phyloP scores from a whole-genome alignment of 2,888 invertebrate genomes.

The Leucozona laternaria region DNA sequence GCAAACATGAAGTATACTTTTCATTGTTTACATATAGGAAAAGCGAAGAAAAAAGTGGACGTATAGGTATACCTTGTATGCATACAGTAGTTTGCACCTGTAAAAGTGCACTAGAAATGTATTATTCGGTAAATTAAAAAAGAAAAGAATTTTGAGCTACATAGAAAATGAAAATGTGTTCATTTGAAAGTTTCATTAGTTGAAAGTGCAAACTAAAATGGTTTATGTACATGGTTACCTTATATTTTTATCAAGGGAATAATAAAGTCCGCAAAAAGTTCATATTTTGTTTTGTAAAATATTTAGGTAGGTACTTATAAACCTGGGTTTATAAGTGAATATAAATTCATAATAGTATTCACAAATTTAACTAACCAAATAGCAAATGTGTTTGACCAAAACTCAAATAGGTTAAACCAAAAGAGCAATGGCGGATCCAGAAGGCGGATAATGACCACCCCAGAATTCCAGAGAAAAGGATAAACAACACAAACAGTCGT shows the following conservation, averaged over 20 bases:
- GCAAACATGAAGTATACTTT: not conserved
- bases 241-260: not conserved
- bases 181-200: constrained; percentile 1
- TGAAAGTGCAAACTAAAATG: constrained; percentile 12
- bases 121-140: not conserved
- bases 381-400: too few species aligned
- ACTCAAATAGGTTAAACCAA: too few species aligned
- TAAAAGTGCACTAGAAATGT: not conserved
- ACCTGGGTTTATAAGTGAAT: too few species aligned
- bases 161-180: not conserved
- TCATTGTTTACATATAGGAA: constrained; percentile 7
- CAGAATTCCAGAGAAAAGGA: too few species aligned
- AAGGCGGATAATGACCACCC: too few species aligned
- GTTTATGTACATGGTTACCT: not conserved
- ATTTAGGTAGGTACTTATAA: too few species aligned
- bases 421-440: too few species aligned
- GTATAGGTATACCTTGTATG: too few species aligned
- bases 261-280: not conserved
- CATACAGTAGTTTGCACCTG: not conserved
- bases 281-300: too few species aligned
- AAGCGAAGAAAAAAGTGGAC: not conserved
- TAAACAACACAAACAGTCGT: too few species aligned
- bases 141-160: not conserved
- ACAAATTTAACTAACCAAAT: too few species aligned
- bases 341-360: too few species aligned